These are phyloP conservation scores for Laticauda colubrina DNA, from an alignment of 2,113 vertebrate genomes.

Conservation along the genomic window DNA sequence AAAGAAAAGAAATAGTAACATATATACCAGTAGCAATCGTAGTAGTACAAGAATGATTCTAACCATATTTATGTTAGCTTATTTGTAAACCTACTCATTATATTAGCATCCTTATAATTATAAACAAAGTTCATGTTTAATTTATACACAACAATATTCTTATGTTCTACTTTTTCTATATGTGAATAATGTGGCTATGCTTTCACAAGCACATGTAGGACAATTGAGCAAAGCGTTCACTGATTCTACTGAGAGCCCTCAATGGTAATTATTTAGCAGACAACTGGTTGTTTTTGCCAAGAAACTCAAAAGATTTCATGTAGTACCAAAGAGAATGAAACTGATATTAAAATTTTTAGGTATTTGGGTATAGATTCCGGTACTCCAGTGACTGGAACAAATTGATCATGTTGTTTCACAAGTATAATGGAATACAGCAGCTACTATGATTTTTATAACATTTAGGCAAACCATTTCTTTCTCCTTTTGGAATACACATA, in stretches of 20 bases:
- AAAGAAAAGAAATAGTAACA: too few species aligned
- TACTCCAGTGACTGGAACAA: background rate
- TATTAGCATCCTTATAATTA: too few species aligned
- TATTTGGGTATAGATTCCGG: background rate
- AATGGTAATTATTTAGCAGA: background rate
- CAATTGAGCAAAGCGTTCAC: background rate
- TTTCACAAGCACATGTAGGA: background rate
- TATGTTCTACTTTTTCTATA: background rate
- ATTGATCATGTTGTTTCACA: background rate
- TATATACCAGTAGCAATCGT: too few species aligned
- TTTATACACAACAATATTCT: too few species aligned
- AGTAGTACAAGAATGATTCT: too few species aligned
- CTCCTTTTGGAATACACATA: background rate
- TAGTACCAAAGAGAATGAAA: background rate
- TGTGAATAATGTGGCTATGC: too few species aligned
- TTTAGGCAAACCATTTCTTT: background rate
- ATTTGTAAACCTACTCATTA: too few species aligned
- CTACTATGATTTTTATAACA: background rate
- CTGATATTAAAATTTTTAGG: background rate
- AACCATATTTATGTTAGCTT: too few species aligned
- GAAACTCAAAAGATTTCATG: background rate
- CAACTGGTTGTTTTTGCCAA: background rate
- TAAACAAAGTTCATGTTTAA: too few species aligned
- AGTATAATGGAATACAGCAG: background rate
- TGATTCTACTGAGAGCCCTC: background rate